phyloP scores from a whole-genome alignment of 1,140 invertebrate species.

The Arctopsyche grandis region DNA sequence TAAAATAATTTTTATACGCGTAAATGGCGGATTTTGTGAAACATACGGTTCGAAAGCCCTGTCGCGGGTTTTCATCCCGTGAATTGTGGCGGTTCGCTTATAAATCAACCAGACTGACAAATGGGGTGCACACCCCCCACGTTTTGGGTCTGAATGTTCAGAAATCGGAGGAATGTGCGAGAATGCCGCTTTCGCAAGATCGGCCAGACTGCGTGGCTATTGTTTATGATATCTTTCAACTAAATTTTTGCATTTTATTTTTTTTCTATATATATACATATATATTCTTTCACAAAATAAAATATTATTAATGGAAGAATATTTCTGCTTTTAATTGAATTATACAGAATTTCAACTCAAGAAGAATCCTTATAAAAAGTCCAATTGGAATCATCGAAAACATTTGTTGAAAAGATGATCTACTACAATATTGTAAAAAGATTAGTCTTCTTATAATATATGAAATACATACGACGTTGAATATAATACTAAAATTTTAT shows the following conservation, averaged over 20 bases:
- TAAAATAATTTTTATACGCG: neutral
- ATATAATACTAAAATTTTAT: too few relatives aligned
- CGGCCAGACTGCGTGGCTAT: constrained; percentile 53
- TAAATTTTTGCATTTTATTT: too few relatives aligned
- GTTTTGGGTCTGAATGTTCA: constrained; percentile 34
- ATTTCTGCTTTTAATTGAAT: neutral
- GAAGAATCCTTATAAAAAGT: too few relatives aligned
- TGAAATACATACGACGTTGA: too few relatives aligned
- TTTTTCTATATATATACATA: constrained; percentile 13
- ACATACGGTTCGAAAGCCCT: constrained; percentile 18
- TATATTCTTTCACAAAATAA: neutral
- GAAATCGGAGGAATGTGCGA: constrained; percentile 35
- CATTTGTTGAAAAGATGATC: neutral
- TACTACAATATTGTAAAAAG: too few relatives aligned
- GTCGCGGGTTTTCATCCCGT: constrained; percentile 21
- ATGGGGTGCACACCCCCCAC: constrained; percentile 40
- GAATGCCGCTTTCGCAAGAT: constrained; percentile 3
- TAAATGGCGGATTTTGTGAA: neutral
- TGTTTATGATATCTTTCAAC: constrained; percentile 34
- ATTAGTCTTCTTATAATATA: too few relatives aligned
- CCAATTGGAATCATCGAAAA: neutral
- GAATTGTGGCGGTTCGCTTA: constrained; percentile 34
- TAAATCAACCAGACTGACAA: constrained; percentile 45
- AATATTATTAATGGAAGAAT: neutral
- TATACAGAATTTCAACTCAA: neutral